A percentile compares a stretch with the other conserved stretches of the same genome.
phyloP scores from a whole-genome alignment of 2,113 vertebrate genomes.

The Neopipo cinnamomea region DNA sequence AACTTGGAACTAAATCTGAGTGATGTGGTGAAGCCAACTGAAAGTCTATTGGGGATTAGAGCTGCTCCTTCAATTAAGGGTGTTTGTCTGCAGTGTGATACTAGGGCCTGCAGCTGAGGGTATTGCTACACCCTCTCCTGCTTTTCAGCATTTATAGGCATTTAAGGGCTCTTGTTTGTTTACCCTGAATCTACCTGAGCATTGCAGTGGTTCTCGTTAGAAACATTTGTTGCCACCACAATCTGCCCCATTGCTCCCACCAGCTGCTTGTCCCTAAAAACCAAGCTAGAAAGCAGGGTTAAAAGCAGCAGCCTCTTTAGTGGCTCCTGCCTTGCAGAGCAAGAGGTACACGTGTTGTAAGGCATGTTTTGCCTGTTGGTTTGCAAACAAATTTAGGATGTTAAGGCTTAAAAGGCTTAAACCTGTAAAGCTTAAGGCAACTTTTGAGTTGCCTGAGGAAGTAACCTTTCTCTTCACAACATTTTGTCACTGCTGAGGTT shows the following conservation, averaged over 20 bases:
- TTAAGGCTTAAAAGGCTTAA: background rate
- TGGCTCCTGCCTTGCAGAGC: rapidly evolving
- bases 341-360: rapidly evolving
- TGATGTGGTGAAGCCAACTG: background rate
- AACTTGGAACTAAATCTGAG: background rate
- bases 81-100: rapidly evolving
- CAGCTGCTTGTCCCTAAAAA: background rate
- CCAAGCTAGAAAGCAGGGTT: rapidly evolving
- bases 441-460: background rate
- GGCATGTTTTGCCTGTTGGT: rapidly evolving
- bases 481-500: background rate
- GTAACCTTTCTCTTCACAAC: background rate
- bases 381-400: background rate
- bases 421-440: background rate
- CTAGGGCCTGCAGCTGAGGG: background rate
- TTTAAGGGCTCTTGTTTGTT: background rate
- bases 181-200: background rate
- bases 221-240: rapidly evolving
- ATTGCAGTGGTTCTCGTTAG: background rate
- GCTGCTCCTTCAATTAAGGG: background rate
- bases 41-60: background rate
- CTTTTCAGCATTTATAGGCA: background rate
- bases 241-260: background rate
- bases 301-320: background rate
- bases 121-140: background rate